phyloP scores from a whole-genome alignment of 2,888 invertebrate genomes.

The Odontocolon sp. region DNA sequence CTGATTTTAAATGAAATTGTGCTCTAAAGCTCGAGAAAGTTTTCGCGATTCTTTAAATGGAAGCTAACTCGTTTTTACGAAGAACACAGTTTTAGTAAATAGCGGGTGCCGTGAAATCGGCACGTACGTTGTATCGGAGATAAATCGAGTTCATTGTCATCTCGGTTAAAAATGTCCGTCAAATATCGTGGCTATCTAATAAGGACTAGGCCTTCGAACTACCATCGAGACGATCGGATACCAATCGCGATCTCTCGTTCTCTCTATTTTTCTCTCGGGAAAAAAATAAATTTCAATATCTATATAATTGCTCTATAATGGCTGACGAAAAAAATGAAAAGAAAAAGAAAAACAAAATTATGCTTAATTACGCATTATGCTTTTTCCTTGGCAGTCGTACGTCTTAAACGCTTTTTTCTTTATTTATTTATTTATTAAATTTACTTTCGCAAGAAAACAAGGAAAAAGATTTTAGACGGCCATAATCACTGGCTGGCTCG shows the following conservation, averaged over 20 bases:
- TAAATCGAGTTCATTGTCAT: conserved; percentile 6
- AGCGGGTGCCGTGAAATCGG: conserved; percentile 21
- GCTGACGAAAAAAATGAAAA: neutral
- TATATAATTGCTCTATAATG: conserved; percentile 23
- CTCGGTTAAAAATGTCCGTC: conserved; percentile 11
- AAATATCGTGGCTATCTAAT: conserved; percentile 53
- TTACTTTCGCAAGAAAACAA: conserved; percentile 8
- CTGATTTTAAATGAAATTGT: conserved; percentile 11
- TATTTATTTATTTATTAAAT: conserved; percentile 31
- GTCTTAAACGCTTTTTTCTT: conserved; percentile 15
- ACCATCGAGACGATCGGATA: conserved; percentile 46
- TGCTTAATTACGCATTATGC: conserved; percentile 5
- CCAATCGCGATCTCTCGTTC: conserved; percentile 26
- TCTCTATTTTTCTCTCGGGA: neutral
- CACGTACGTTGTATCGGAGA: neutral
- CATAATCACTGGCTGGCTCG: too few relatives aligned
- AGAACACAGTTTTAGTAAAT: conserved; percentile 5
- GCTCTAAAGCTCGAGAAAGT: conserved; percentile 8
- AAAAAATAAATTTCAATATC: neutral
- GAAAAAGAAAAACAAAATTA: neutral
- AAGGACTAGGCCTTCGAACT: conserved; percentile 61
- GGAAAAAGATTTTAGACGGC: conserved; percentile 5
- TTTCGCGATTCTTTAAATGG: conserved; percentile 28
- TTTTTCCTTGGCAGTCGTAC: conserved; percentile 50
- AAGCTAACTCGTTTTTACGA: conserved; percentile 40